These are phyloP conservation scores for Bactericera cockerelli DNA, from an alignment of 1,140 invertebrate genomes.

Conservation along the genomic window DNA sequence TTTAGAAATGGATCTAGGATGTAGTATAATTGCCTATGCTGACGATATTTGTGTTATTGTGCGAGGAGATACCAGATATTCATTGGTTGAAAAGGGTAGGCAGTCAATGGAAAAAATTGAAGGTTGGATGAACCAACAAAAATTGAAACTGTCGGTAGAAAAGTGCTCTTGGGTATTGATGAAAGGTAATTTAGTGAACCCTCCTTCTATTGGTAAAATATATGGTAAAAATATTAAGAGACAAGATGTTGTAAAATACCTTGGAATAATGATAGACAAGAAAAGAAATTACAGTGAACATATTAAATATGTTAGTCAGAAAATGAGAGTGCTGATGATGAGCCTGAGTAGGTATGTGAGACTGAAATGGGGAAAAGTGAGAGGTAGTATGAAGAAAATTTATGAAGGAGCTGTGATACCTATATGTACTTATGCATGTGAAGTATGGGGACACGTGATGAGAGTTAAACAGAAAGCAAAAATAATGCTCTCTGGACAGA, in stretches of 20 bases:
- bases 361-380: not conserved
- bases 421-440: not conserved
- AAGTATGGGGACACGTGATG: conserved; percentile 2
- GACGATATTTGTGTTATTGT: conserved; percentile 5
- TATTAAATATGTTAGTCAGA: not conserved
- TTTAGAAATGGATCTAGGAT: not conserved
- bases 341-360: not conserved
- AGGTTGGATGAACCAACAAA: not conserved
- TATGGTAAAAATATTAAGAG: not conserved
- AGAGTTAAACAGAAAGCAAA: not conserved
- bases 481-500: not conserved
- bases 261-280: not conserved
- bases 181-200: not conserved
- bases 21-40: not conserved
- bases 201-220: not conserved
- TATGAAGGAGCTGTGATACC: not conserved
- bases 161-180: not conserved
- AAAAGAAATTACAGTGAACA: not conserved
- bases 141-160: not conserved
- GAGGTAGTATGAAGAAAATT: not conserved
- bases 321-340: not conserved
- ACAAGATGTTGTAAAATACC: not conserved
- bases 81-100: not conserved
- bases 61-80: not conserved
- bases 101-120: not conserved